Evolutionary conservation across 2,797 vertebrate genomes (phyloP), one percentile per base, ranked within the genome.

Genomic region (Artibeus lituratus): DNA sequence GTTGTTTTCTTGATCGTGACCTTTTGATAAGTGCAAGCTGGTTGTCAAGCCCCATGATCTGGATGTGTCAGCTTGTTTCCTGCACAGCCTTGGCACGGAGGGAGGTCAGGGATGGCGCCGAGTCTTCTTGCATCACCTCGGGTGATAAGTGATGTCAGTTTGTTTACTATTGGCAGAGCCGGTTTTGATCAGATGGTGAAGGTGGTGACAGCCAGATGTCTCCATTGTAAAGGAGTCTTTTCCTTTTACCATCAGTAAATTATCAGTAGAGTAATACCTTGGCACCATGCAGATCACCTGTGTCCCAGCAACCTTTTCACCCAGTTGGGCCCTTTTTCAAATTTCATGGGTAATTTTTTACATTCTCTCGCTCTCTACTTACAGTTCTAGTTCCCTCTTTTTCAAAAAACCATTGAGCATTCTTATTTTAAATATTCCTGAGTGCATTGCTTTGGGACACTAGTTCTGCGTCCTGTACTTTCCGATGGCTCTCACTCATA

Each of bases 181-280:
- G 21, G 26, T 91, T 90, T 53, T 39, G 11, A n/a, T 88, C 81
- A 55, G 69, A 62, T 57, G 59, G 84, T 55, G 35, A 84, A 73
- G 81, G 95, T 90, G 90, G 82, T 95, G 94, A 85, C 67, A 90
- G 90, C 94, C 88, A 55, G 67, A 12, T 81, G 35, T 92, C 85
- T 93, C 65, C 77, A 39, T 73, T 67, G 24, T 87, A 76, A 83
- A 39, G 35, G 22, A 7, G 35, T 16, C 70, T 21, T 95, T 88
- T 81, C 85, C 49, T 87, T 65, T 69, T 49, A 70, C 85, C 82
- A 88, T 92, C 37, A 78, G 85, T 77, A 81, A 89, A 49, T 44
- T 73, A 39, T 47, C 44, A 51, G 59, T 22, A 70, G 59, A 44
- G 19, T 69, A 24, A 84, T 35, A 39, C 37, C 19, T 72, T 80